A percentile compares a stretch with the other conserved stretches of the same genome.
Evolutionary conservation across 2,113 vertebrate species (phyloP).

Genomic region (Sigmodon hispidus): DNA sequence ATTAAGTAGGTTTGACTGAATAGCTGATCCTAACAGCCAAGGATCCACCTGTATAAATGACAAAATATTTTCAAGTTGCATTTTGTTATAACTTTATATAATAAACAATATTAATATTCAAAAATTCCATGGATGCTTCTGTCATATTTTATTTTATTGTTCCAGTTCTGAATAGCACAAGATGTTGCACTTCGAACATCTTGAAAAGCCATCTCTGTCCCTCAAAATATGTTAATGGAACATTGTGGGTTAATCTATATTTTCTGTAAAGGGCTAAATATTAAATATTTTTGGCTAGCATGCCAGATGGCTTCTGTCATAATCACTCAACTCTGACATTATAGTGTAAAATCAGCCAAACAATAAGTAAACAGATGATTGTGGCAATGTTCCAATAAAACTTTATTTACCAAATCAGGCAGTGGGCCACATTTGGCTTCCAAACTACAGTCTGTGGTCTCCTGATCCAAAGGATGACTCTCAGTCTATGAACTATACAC

Average conservation of each 20-base stretch:
- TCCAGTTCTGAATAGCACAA: neutral
- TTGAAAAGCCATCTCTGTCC: neutral
- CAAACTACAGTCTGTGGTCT: neutral
- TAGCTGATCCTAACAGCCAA: neutral
- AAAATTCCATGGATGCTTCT: neutral
- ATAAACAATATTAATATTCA: neutral
- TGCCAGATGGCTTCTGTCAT: conserved; percentile 26
- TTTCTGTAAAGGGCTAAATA: conserved; percentile 1
- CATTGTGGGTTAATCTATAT: neutral
- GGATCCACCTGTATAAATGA: neutral
- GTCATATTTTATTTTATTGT: neutral
- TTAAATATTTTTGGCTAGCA: conserved; percentile 31
- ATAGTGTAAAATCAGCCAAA: neutral
- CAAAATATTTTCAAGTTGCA: neutral
- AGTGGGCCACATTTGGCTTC: neutral
- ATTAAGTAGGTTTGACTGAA: conserved; percentile 44
- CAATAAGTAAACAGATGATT: conserved; percentile 43
- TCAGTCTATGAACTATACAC: neutral
- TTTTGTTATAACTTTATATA: neutral
- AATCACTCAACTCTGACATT: conserved; percentile 24
- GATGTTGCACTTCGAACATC: conserved; percentile 3
- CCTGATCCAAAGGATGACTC: neutral
- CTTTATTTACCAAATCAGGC: conserved; percentile 64
- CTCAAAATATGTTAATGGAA: neutral
- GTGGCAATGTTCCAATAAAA: conserved; percentile 64